Evolutionary conservation across 2,113 vertebrate genomes (phyloP).

Genomic region (Syngnathus floridae): DNA sequence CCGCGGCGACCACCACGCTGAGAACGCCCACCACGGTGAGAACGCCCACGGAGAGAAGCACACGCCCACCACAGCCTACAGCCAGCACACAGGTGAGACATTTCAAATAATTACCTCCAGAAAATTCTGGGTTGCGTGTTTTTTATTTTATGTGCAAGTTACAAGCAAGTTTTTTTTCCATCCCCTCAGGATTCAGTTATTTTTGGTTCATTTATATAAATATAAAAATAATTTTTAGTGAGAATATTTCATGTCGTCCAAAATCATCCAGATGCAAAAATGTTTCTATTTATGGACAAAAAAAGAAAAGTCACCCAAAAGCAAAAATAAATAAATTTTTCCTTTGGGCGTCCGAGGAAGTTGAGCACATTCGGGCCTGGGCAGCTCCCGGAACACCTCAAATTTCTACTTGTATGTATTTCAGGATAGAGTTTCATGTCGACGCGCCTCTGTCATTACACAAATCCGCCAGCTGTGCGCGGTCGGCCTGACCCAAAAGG

Average conservation of each 20-base stretch:
- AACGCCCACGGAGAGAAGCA: conserved; percentile 47
- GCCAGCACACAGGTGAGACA: conserved; percentile 56
- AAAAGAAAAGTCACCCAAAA: background rate
- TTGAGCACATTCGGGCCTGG: background rate
- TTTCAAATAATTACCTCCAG: background rate
- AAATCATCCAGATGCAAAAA: background rate
- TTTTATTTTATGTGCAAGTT: too few species aligned
- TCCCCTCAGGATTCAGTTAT: too few species aligned
- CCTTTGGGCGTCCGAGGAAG: background rate
- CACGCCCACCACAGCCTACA: conserved; percentile 43
- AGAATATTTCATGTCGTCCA: too few species aligned
- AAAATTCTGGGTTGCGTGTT: too few species aligned
- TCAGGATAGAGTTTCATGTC: background rate
- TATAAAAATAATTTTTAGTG: too few species aligned
- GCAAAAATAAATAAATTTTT: background rate
- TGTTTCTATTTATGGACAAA: background rate
- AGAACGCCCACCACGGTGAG: conserved; percentile 42
- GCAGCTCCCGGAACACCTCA: background rate
- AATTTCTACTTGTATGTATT: background rate
- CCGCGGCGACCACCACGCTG: conserved; percentile 51
- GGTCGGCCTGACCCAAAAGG: background rate
- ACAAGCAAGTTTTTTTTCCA: too few species aligned
- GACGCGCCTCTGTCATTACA: background rate
- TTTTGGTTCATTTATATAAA: too few species aligned
- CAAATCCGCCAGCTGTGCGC: conserved; percentile 8